phyloP scores from a whole-genome alignment of 2,113 vertebrate genomes.

The Calonectris borealis region DNA sequence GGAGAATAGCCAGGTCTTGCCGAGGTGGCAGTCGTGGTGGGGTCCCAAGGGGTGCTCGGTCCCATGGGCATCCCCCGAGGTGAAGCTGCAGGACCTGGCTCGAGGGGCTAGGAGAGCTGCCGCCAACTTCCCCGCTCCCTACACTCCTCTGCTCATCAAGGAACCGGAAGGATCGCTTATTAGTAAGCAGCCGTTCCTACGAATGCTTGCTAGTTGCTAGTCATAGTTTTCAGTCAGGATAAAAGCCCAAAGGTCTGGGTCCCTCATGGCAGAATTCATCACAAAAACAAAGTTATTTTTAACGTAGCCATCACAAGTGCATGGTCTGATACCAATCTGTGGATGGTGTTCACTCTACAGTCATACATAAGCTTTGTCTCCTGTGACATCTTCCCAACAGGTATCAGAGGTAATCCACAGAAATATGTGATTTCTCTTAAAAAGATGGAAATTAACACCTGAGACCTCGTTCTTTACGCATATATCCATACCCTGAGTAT shows the following conservation, averaged over 20 bases:
- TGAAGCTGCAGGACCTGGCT: neutral
- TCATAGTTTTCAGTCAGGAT: neutral
- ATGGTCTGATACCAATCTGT: neutral
- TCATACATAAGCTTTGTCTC: neutral
- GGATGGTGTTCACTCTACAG: neutral
- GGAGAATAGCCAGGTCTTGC: neutral
- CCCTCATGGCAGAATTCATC: neutral
- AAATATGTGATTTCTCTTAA: neutral
- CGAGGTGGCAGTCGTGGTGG: rapidly evolving
- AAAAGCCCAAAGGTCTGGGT: neutral
- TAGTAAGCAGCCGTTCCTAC: neutral
- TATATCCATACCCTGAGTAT: neutral
- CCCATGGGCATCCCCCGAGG: neutral
- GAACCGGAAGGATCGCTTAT: neutral
- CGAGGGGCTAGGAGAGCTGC: too few relatives aligned
- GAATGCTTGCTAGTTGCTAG: neutral
- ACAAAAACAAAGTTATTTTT: neutral
- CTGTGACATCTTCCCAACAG: neutral
- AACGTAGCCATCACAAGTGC: neutral
- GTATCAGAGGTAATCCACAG: neutral
- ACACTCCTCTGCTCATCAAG: rapidly evolving
- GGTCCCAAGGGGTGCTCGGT: neutral
- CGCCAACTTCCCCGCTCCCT: rapidly evolving
- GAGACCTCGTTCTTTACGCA: neutral
- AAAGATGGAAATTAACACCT: neutral